phyloP scores from a whole-genome alignment of 2,888 invertebrate species.

The Hypena proboscidalis region DNA sequence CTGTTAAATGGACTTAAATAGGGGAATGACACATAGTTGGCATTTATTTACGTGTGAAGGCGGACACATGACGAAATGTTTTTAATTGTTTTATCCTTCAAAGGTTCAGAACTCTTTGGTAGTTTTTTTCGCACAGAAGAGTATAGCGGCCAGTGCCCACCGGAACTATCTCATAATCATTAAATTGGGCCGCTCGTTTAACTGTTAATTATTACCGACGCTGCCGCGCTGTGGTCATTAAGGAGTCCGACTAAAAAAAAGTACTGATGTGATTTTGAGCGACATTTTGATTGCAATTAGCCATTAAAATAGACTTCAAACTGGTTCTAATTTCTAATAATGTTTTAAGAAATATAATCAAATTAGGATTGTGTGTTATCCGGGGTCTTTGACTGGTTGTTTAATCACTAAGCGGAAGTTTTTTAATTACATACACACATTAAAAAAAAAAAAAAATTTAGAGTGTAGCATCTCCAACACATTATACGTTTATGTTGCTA shows the following conservation, averaged over 20 bases:
- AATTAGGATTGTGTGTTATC: not conserved
- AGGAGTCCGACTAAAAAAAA: constrained; percentile 60
- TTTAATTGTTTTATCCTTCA: constrained; percentile 50
- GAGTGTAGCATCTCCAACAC: too few relatives aligned
- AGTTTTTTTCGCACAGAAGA: constrained; percentile 54
- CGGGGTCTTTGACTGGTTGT: too few relatives aligned
- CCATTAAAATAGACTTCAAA: constrained; percentile 49
- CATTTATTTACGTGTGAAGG: constrained; percentile 25
- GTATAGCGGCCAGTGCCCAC: constrained; percentile 56
- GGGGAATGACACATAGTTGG: constrained; percentile 23
- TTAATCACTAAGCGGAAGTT: too few relatives aligned
- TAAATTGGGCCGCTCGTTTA: constrained; percentile 73
- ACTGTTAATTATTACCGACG: constrained; percentile 70
- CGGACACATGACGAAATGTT: constrained; percentile 29
- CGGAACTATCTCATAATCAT: constrained; percentile 77
- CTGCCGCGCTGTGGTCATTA: constrained; percentile 59
- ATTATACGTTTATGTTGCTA: too few relatives aligned
- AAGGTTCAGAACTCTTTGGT: constrained; percentile 40
- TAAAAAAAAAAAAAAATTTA: too few relatives aligned
- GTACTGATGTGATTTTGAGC: constrained; percentile 53
- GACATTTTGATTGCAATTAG: constrained; percentile 56
- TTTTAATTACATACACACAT: too few relatives aligned
- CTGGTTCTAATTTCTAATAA: constrained; percentile 48
- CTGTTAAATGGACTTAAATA: constrained; percentile 13
- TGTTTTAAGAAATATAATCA: not conserved